phyloP scores from a whole-genome alignment of 2,888 invertebrate genomes.

The Himalopsyche kuldschensis region DNA sequence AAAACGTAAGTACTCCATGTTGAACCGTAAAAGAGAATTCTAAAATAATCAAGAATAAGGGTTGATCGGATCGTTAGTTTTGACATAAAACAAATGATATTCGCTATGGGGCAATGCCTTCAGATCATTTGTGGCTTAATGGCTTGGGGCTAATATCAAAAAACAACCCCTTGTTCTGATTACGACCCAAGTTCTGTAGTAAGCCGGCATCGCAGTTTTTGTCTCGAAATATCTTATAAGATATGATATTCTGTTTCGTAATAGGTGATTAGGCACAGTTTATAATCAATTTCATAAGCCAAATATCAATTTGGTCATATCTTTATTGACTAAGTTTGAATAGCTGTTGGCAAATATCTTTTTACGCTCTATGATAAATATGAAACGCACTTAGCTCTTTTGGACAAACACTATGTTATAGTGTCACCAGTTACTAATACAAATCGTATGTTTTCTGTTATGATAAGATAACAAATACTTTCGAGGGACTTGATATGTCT shows the following conservation, averaged over 20 bases:
- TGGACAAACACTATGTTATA: no score
- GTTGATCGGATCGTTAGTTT: conserved; percentile 24
- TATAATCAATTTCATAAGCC: not conserved
- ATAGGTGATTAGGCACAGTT: not conserved
- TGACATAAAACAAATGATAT: conserved; percentile 25
- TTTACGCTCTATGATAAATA: no score
- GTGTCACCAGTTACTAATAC: no score
- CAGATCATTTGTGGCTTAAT: conserved; percentile 27
- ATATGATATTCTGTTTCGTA: not conserved
- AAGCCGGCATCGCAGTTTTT: not conserved
- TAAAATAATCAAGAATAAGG: conserved; percentile 10
- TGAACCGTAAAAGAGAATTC: not conserved
- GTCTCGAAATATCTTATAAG: not conserved
- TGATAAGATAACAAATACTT: no score
- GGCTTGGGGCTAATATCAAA: conserved; percentile 23
- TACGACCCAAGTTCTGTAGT: conserved; percentile 1
- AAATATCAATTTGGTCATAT: not conserved
- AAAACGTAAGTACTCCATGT: not conserved
- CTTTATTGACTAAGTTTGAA: not conserved
- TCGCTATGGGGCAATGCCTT: conserved; percentile 18
- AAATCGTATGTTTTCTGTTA: no score
- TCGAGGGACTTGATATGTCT: no score
- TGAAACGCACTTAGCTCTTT: no score
- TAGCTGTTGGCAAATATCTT: not conserved
- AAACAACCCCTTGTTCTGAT: conserved; percentile 11